Conservation (phyloP, 2,888 invertebrate genomes). For the Diadegma fenestrale region DNA sequence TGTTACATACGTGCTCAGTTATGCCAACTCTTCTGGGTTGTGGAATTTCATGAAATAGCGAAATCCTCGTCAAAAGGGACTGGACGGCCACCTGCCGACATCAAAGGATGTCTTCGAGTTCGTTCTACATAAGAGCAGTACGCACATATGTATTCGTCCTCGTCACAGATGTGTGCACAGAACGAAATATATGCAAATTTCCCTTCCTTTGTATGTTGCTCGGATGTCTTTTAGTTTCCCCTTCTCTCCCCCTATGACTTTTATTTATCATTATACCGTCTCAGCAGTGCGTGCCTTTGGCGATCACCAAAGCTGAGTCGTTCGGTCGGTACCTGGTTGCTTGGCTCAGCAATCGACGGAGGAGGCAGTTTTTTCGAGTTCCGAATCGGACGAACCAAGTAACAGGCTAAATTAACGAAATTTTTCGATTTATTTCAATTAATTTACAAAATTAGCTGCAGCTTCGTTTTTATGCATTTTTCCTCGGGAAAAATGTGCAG, state of each 20-base stretch:
- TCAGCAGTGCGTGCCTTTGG: background rate
- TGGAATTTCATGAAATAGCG: slow-evolving; percentile 76
- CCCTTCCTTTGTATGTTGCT: background rate
- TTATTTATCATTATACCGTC: background rate
- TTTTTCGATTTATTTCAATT: no score
- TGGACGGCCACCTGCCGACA: slow-evolving; percentile 76
- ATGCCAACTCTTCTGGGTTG: slow-evolving; percentile 57
- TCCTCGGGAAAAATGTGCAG: no score
- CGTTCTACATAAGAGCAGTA: background rate
- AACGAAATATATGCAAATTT: background rate
- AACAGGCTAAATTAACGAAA: no score
- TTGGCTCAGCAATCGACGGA: no score
- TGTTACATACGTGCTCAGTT: slow-evolving; percentile 6
- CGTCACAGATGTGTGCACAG: background rate
- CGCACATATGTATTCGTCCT: background rate
- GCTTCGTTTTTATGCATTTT: no score
- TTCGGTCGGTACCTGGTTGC: no score
- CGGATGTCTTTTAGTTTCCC: background rate
- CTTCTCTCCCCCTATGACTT: background rate
- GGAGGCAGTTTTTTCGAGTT: no score
- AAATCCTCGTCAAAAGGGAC: slow-evolving; percentile 76
- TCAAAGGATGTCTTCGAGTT: slow-evolving; percentile 74
- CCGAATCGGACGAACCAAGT: no score
- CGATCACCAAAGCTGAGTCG: background rate
- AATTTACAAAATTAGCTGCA: no score